Percentiles rank a stretch among this genome's conserved stretches.
phyloP scores from a whole-genome alignment of 2,797 vertebrate species.

The Gallirallus australis region DNA sequence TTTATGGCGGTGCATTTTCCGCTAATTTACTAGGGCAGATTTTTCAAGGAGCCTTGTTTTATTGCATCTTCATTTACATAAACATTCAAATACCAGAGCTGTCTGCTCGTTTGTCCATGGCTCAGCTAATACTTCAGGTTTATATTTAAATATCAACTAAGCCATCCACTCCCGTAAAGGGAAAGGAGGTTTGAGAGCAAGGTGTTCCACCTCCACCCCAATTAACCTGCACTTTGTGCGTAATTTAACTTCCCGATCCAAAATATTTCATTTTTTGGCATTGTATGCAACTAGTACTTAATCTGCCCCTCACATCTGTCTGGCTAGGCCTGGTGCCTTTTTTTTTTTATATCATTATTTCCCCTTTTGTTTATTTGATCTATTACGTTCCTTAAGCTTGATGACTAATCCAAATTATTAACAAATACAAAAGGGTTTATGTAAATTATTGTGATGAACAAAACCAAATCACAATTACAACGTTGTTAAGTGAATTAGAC shows the following conservation, averaged over 20 bases:
- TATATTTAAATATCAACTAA: not conserved
- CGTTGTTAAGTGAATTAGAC: slow-evolving; percentile 71
- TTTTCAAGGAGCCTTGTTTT: slow-evolving; percentile 74
- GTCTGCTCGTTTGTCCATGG: not conserved
- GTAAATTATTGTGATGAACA: slow-evolving; percentile 69
- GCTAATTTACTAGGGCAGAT: slow-evolving; percentile 78
- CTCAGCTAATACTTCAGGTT: not conserved
- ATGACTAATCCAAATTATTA: slow-evolving; percentile 65
- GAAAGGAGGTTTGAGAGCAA: not conserved
- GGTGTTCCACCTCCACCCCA: not conserved
- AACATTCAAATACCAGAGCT: slow-evolving; percentile 17
- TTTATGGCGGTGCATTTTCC: slow-evolving; percentile 77
- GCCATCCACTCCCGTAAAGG: not conserved
- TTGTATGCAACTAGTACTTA: not conserved
- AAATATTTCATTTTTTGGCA: slow-evolving; percentile 4
- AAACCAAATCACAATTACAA: slow-evolving; percentile 70
- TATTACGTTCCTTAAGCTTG: slow-evolving; percentile 63
- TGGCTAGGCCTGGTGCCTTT: not conserved
- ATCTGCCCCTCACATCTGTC: slow-evolving; percentile 64
- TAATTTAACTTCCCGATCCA: not conserved
- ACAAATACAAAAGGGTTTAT: slow-evolving; percentile 66
- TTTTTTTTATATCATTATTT: slow-evolving; percentile 10
- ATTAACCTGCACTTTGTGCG: not conserved
- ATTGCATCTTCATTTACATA: slow-evolving; percentile 75
- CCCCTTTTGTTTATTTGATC: slow-evolving; percentile 59